phyloP scores from a whole-genome alignment of 1,140 invertebrate genomes.

The Proctacanthus coquilletti region DNA sequence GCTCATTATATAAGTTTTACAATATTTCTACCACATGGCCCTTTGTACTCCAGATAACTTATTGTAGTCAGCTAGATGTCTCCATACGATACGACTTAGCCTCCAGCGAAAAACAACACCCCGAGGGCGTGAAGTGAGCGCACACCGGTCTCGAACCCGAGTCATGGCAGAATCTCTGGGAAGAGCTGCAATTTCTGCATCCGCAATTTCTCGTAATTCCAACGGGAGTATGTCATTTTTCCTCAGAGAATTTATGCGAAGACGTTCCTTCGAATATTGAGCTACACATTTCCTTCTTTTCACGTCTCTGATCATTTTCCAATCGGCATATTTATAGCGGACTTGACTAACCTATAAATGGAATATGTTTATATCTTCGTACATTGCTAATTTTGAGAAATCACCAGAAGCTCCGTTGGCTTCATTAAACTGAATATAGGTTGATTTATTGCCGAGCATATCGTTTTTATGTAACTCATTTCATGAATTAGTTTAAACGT shows the following conservation, averaged over 20 bases:
- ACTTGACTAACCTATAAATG: too few species aligned
- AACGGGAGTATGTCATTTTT: conserved; percentile 66
- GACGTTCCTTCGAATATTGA: conserved; percentile 51
- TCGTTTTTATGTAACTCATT: too few species aligned
- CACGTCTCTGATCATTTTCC: conserved; percentile 65
- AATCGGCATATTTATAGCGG: conserved; percentile 55
- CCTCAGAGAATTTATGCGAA: conserved; percentile 58
- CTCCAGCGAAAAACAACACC: conserved; percentile 61
- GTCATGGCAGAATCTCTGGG: conserved; percentile 53
- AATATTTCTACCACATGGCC: conserved; percentile 64
- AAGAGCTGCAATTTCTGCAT: conserved; percentile 54
- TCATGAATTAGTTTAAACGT: too few species aligned
- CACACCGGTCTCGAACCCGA: conserved; percentile 55
- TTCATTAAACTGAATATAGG: too few species aligned
- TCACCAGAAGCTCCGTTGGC: too few species aligned
- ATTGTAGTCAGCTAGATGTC: conserved; percentile 81
- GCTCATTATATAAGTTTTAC: too few species aligned
- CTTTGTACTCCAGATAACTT: conserved; percentile 72
- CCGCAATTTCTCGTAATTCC: conserved; percentile 59
- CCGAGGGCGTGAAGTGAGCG: conserved; percentile 55
- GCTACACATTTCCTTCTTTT: conserved; percentile 56
- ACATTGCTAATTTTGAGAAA: too few species aligned
- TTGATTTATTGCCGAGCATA: too few species aligned
- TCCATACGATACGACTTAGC: conserved; percentile 74
- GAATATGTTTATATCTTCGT: too few species aligned